These are phyloP conservation scores for Cynopterus sphinx DNA, from an alignment of 2,797 vertebrate species.

Conservation along the genomic window DNA sequence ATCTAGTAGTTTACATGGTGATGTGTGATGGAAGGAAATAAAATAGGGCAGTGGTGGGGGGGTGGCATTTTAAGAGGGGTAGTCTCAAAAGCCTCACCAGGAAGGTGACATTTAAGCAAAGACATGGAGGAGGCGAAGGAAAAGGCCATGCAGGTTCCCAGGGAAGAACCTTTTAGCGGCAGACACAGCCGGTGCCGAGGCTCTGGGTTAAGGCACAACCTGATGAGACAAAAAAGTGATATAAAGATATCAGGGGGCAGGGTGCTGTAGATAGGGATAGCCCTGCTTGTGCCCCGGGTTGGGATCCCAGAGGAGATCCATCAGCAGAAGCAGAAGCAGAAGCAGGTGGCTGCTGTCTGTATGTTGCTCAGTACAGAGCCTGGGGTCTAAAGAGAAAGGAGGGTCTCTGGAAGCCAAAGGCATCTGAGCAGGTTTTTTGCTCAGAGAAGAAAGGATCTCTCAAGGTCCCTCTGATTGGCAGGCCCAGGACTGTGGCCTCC, in stretches of 20 bases:
- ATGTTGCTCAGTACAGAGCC: accelerated
- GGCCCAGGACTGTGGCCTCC: no score
- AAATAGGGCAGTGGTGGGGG: no score
- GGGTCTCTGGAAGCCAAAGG: background rate
- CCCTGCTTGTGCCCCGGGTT: background rate
- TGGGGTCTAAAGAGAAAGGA: background rate
- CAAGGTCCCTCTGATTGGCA: background rate
- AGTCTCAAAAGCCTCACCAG: background rate
- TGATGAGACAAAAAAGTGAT: background rate
- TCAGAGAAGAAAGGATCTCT: background rate
- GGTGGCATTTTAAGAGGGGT: background rate
- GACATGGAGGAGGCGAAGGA: background rate
- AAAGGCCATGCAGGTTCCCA: background rate
- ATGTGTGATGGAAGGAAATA: background rate
- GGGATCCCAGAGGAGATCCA: background rate
- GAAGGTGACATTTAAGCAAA: background rate
- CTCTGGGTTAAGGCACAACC: background rate
- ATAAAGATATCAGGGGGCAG: background rate
- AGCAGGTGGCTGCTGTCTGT: no score
- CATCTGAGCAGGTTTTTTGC: background rate
- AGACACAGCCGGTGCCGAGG: background rate
- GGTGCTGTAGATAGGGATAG: background rate
- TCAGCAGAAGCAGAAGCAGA: background rate
- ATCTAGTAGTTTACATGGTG: background rate
- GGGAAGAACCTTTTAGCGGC: background rate